phyloP scores from a whole-genome alignment of 1,140 invertebrate species.

The Zaprionus tsacasi region DNA sequence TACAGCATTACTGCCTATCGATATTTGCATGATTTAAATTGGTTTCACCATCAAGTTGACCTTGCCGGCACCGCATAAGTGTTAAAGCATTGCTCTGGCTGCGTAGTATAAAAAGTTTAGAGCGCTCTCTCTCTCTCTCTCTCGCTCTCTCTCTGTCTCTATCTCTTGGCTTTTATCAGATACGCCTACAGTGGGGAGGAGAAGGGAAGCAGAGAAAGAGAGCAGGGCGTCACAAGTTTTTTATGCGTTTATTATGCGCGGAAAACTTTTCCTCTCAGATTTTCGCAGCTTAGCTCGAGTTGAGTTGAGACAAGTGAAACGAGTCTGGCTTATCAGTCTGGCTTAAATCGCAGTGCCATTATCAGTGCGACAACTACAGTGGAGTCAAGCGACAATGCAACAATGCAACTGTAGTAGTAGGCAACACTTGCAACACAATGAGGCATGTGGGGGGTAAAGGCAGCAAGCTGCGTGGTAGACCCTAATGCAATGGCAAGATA shows the following conservation, averaged over 20 bases:
- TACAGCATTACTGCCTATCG: not conserved
- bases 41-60: not conserved
- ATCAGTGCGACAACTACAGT: constrained; percentile 43
- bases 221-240: constrained; percentile 28
- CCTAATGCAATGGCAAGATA: constrained; percentile 13
- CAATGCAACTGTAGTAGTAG: constrained; percentile 11
- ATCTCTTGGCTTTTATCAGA: not conserved
- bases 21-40: not conserved
- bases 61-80: constrained; percentile 21
- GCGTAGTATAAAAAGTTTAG: constrained; percentile 38
- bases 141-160: not conserved
- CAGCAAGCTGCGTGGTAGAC: constrained; percentile 8
- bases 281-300: constrained; percentile 42
- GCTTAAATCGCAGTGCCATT: constrained; percentile 56
- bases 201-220: not conserved
- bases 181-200: constrained; percentile 15
- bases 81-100: constrained; percentile 62
- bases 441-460: not conserved
- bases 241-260: constrained; percentile 37
- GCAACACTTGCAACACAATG: not conserved
- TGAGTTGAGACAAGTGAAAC: constrained; percentile 30
- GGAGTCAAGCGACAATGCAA: constrained; percentile 4
- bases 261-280: constrained; percentile 41
- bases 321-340: constrained; percentile 33
- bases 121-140: constrained; percentile 30